These are phyloP conservation scores for Polymixis flavicincta DNA, from an alignment of 2,888 invertebrate species.

Conservation along the genomic window DNA sequence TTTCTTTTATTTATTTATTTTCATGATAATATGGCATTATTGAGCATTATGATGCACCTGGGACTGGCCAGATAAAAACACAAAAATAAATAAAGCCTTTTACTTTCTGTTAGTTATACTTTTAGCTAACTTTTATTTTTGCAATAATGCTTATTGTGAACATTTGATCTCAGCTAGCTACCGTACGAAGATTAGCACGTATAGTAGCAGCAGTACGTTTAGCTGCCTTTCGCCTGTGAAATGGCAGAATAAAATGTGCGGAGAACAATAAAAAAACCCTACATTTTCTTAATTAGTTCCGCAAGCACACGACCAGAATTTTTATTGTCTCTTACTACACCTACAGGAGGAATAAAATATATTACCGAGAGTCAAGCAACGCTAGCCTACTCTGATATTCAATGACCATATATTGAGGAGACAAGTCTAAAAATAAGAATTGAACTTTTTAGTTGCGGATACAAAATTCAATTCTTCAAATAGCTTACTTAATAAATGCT, in stretches of 20 bases:
- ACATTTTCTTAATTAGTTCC: slow-evolving; percentile 43
- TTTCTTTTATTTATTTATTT: not conserved
- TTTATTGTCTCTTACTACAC: slow-evolving; percentile 12
- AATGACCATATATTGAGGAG: not conserved
- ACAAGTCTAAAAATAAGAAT: too few relatives aligned
- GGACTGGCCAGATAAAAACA: too few relatives aligned
- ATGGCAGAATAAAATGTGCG: slow-evolving; percentile 7
- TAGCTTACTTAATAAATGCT: not conserved
- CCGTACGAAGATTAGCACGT: not conserved
- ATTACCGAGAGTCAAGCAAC: not conserved
- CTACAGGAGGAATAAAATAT: slow-evolving; percentile 3
- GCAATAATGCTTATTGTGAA: not conserved
- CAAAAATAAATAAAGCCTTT: not conserved
- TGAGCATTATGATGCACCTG: too few relatives aligned
- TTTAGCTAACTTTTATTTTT: not conserved
- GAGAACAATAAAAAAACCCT: slow-evolving; percentile 18
- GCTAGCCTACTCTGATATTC: not conserved
- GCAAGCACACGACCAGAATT: slow-evolving; percentile 17
- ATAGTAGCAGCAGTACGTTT: too few relatives aligned
- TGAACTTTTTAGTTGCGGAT: too few relatives aligned
- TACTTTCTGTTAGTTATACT: too few relatives aligned
- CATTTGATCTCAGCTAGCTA: not conserved
- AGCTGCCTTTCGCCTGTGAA: slow-evolving; percentile 6
- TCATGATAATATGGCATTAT: not conserved
- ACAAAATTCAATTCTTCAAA: too few relatives aligned